Conservation (phyloP, 2,797 vertebrate species). For the Alfaro cultratus region DNA sequence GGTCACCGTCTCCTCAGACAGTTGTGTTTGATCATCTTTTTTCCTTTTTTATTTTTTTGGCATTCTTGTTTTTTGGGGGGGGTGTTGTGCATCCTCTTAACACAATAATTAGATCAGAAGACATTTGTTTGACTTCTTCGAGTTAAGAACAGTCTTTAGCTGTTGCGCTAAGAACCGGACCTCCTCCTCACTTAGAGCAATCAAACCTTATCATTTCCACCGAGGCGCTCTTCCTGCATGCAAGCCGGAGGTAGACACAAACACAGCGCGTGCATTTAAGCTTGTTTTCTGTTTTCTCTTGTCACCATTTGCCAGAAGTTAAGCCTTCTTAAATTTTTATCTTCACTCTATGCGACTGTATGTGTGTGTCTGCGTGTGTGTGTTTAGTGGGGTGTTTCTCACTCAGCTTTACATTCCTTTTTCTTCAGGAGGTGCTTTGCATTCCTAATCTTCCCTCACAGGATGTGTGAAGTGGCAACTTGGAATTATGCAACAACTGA, state of each 20-base stretch:
- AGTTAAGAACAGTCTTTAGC: constrained; percentile 25
- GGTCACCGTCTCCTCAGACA: constrained; percentile 21
- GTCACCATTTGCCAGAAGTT: constrained; percentile 59
- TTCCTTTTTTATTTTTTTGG: too few relatives aligned
- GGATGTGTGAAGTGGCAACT: constrained; percentile 16
- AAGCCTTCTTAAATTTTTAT: constrained; percentile 69
- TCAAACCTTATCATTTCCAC: constrained; percentile 54
- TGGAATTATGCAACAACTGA: constrained; percentile 6
- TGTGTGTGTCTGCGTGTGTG: neutral
- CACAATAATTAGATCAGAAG: neutral
- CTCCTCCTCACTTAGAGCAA: constrained; percentile 44
- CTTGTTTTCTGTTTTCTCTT: constrained; percentile 35
- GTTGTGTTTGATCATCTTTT: constrained; percentile 10
- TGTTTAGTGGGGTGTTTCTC: constrained; percentile 3
- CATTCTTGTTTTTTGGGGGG: neutral
- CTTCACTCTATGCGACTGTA: constrained; percentile 16
- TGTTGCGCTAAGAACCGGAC: constrained; percentile 21
- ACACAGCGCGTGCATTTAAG: constrained; percentile 33
- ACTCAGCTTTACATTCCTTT: neutral
- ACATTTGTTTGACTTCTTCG: neutral
- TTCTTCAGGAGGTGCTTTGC: constrained; percentile 35
- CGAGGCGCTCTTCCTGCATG: constrained; percentile 65
- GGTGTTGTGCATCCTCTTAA: neutral
- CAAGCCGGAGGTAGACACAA: constrained; percentile 37
- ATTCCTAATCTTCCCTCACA: constrained; percentile 42